Evolutionary conservation across 1,140 invertebrate species (phyloP), one percentile per base, ranked within the genome.

Genomic region (Protaetia brevitarsis): DNA sequence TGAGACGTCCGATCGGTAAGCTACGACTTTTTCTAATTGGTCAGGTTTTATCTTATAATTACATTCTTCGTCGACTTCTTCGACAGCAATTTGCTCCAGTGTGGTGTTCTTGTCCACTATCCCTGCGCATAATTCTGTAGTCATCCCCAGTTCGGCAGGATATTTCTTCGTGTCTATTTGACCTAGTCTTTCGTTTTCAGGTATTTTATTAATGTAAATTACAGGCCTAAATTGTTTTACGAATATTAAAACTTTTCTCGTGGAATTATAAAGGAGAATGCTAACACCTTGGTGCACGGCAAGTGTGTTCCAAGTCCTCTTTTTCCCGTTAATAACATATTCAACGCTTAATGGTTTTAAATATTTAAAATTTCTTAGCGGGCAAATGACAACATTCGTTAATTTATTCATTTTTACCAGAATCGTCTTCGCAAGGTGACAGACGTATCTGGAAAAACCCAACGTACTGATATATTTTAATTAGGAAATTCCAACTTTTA

Each of bases 41-140:
- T 86, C 82, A 2, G 87, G 26, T 0, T 88, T 83, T 1, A 94
- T 91, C 74, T 93, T 83, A 80, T 96, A 98, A 3, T 95, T 95
- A 81, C 94, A 96, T 79, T 98, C 95, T 79, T 97, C 95, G 8
- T 89, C 72, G 0, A 97, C 83, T 78, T 98, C 96, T 69, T 92
- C 89, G 59, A 83, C 83, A 0, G 93, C 94, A 68, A 94, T 95
- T 77, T 95, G 87, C 31, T 81, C 81, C 41, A 91, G 76, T 36
- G 87, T 74, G 66, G 86, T 86, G 34, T 90, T 78, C 76, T 97
- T 96, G 77, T 97, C 95, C 21, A 96, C 85, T 64, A 97, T 92
- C 5, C 95, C 96, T 30, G 95, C 95, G 82, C 96, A 98, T 58
- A 97, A 83, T 80, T 98, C 96, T 59, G 95, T 76, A 0, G 94